These are phyloP conservation scores for Emydura subglobosa DNA, from an alignment of 2,113 vertebrate species.

Conservation along the genomic window DNA sequence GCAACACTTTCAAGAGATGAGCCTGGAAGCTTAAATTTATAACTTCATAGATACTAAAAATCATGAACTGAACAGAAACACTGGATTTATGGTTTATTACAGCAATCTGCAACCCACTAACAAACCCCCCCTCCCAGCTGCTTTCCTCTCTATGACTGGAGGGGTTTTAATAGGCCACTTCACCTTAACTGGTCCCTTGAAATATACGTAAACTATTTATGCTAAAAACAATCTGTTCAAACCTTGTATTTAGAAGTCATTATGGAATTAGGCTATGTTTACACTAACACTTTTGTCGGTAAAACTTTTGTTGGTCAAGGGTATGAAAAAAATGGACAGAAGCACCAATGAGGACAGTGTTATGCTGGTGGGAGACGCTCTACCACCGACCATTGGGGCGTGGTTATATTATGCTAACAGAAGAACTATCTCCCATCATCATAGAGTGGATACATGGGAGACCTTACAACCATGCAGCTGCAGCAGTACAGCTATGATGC, in stretches of 20 bases:
- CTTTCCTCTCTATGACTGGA: not conserved
- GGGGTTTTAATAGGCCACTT: not conserved
- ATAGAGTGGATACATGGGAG: too few relatives aligned
- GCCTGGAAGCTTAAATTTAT: not conserved
- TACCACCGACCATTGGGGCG: too few relatives aligned
- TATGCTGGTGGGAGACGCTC: too few relatives aligned
- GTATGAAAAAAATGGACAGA: too few relatives aligned
- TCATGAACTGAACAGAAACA: not conserved
- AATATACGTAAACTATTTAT: not conserved
- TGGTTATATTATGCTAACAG: too few relatives aligned
- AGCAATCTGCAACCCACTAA: not conserved
- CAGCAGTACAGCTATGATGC: too few relatives aligned
- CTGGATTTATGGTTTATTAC: not conserved
- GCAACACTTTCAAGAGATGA: not conserved
- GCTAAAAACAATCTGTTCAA: not conserved
- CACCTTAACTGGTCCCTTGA: not conserved
- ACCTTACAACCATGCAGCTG: too few relatives aligned
- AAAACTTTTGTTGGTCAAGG: too few relatives aligned
- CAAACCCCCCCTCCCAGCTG: not conserved
- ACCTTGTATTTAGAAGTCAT: not conserved
- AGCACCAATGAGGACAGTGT: too few relatives aligned
- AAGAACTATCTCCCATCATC: too few relatives aligned
- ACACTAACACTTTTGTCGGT: too few relatives aligned
- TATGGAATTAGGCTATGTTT: too few relatives aligned
- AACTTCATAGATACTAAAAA: not conserved